Evolutionary conservation across 2,888 invertebrate species (phyloP), one percentile per base, ranked within the genome.

Genomic region (Eubasilissa splendida): DNA sequence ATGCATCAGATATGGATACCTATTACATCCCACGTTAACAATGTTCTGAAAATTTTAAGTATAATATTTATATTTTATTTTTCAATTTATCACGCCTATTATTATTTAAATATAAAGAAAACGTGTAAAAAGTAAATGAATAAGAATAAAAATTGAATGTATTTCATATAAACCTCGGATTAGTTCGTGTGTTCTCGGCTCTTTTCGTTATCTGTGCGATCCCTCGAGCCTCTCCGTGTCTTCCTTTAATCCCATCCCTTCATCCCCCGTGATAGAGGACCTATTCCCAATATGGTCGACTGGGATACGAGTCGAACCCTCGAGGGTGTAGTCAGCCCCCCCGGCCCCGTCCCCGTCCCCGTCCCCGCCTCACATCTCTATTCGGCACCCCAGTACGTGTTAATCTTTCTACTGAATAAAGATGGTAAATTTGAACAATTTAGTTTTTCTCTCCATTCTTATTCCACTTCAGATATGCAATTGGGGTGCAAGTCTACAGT

Each of bases 361-460:
- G 71, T 76, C 75, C 75, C 54, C 12, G 71, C 71, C 33, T 50
- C 71, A 79, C 79, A 79, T 79, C 79, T 79, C 71, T 73, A 79
- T 79, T 53, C 33, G 7, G 56, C 59, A 60, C 59, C 65, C 53
- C 12, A 14, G 82, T 77, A 79, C 77, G 82, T 76, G 82, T 80
- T 83, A 82, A 83, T 83, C 83, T 80, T 76, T 79, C 80, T 82
- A 80, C 80, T 82, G 81, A 80, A 83, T 83, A 76, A 83, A 76
- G 83, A 83, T 73, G 80, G 78, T 83, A 83, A 83, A 83, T 83
- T 42, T 83, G 83, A 82, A 83, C 83, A 83, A 83, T 83, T 82
- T 83, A 80, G 82, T 82, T 81, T 81, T 83, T 83, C 81, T 73
- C 80, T 76, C 77, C 54, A 74, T 80, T 82, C 82, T 76, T 80